Evolutionary conservation across 1,140 invertebrate genomes (phyloP), one percentile per base, ranked within the genome.

Genomic region (Euura saliciscinereae): DNA sequence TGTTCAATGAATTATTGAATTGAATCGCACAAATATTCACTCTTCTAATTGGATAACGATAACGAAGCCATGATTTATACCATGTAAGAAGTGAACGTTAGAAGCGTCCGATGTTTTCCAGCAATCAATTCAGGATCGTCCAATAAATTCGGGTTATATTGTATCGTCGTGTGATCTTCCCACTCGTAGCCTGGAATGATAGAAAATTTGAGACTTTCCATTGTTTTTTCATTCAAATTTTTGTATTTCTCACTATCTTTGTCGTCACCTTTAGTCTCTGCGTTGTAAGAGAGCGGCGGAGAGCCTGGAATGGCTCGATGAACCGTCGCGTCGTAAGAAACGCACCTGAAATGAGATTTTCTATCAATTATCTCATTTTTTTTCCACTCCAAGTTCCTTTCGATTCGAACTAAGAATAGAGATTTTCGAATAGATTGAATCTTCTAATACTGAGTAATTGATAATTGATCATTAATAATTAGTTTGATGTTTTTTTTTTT

Each of bases 51-150:
- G 28, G 1, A 28, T 8, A 43, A 68, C 66, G 28, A 68, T 45
- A 28, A 28, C 28, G 28, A 28, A 28, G 44, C 44, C 3, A 68
- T 11, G 28, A 71, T 65, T 74, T 75, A 79, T 87, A 93, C 92
- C 92, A 98, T 95, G 80, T 98, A 98, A 0, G 97, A 97, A 2
- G 96, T 94, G 83, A 99, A 98, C 2, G 96, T 97, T n/a, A 98
- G 88, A 10, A 98, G 85, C 7, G 97, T 99, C 73, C 96, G 90
- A 87, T 99, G 97, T 86, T 98, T 98, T 43, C 97, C 97, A 65
- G 96, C 96, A 78, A 97, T 96, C 11, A 99, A 87, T 87, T 99
- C 97, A 1, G 97, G 97, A 89, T 99, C 97, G 85, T 99, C 97
- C 43, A 99, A 86, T 59, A 97, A 90, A 86, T 96, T 95, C 0